phyloP scores from a whole-genome alignment of 2,797 vertebrate genomes.

The Rhabdophis nuchalis region DNA sequence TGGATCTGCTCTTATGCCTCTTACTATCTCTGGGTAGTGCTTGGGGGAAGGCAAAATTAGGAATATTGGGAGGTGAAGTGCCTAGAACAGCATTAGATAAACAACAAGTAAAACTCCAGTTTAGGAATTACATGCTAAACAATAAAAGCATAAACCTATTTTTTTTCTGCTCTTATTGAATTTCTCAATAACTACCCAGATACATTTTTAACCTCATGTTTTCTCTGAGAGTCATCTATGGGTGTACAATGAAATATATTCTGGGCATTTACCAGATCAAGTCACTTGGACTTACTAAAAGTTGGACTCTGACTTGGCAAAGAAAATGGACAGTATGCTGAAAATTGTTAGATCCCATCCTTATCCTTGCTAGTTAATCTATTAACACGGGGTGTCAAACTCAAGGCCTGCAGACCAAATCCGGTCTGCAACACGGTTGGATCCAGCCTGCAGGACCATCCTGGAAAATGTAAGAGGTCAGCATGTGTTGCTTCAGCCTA shows the following conservation, averaged over 20 bases:
- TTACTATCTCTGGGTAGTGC: background rate
- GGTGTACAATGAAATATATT: background rate
- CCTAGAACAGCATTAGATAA: background rate
- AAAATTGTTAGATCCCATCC: background rate
- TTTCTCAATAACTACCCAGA: background rate
- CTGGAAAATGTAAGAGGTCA: too few relatives aligned
- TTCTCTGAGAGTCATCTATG: background rate
- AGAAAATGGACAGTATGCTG: background rate
- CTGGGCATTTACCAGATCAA: background rate
- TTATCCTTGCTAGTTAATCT: background rate
- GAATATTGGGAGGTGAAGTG: background rate
- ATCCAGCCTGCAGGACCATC: too few relatives aligned
- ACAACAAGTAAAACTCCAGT: background rate
- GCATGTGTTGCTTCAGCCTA: rapidly evolving
- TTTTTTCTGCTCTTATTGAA: background rate
- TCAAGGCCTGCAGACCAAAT: too few relatives aligned
- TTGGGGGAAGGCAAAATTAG: background rate
- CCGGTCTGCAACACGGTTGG: too few relatives aligned
- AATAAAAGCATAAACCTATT: background rate
- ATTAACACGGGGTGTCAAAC: background rate
- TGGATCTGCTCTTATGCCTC: background rate
- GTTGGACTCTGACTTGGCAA: background rate
- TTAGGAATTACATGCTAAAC: background rate
- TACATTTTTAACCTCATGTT: background rate
- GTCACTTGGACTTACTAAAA: background rate